A percentile compares a stretch with the other conserved stretches of the same genome.
Conservation (phyloP, 2,797 vertebrate species). For the Mus caroli region DNA sequence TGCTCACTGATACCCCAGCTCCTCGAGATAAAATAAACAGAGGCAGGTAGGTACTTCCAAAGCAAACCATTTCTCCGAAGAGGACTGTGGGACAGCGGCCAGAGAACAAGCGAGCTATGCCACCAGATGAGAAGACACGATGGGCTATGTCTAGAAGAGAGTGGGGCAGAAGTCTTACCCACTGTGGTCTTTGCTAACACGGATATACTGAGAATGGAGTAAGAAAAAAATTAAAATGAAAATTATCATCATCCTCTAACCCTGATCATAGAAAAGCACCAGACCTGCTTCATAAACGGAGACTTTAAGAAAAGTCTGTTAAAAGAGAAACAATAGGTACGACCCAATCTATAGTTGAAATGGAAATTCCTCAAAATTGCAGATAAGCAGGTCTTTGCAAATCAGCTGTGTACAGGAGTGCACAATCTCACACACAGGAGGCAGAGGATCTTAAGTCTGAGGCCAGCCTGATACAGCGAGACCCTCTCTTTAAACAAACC, state of each 20-base stretch:
- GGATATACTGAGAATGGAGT: background rate
- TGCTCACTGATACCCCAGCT: constrained; percentile 8
- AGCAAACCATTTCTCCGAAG: constrained; percentile 40
- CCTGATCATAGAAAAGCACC: background rate
- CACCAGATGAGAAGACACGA: background rate
- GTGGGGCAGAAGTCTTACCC: background rate
- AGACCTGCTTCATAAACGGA: background rate
- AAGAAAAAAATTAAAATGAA: background rate
- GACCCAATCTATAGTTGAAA: background rate
- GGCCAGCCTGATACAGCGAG: background rate
- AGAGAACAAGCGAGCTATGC: background rate
- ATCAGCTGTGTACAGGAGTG: background rate
- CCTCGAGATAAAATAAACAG: constrained; percentile 60
- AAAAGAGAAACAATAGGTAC: background rate
- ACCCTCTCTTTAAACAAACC: background rate
- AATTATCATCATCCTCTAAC: background rate
- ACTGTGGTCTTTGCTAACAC: background rate
- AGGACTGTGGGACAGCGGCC: background rate
- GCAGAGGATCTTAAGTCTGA: background rate
- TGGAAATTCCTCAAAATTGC: constrained; percentile 40
- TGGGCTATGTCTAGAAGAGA: background rate
- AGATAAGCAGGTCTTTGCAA: constrained; percentile 4
- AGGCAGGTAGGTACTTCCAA: background rate
- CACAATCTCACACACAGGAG: background rate
- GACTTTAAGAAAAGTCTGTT: background rate